Conservation (phyloP, 2,888 invertebrate species). For the Callimorpha dominula region DNA sequence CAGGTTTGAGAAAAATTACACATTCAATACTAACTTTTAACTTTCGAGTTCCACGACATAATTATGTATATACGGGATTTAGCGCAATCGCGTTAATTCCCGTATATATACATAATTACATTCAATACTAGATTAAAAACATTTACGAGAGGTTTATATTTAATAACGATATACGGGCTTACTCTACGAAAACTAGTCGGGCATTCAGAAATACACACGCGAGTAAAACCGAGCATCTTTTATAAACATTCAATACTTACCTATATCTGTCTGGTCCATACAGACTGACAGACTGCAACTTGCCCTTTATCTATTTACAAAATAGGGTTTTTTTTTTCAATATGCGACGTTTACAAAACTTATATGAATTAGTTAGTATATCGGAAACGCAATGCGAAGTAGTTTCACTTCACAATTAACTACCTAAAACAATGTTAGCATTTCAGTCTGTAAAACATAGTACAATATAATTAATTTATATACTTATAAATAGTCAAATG, state of each 20-base stretch:
- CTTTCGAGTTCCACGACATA: no score
- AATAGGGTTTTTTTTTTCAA: not conserved
- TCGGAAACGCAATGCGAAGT: conserved; percentile 15
- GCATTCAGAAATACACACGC: not conserved
- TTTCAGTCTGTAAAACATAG: conserved; percentile 71
- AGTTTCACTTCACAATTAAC: conserved; percentile 24
- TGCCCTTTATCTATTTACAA: not conserved
- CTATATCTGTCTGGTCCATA: not conserved
- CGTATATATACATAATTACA: no score
- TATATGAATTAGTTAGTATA: conserved; percentile 10
- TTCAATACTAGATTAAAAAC: no score
- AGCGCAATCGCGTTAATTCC: no score
- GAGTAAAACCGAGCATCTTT: not conserved
- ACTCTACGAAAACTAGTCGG: not conserved
- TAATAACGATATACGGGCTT: not conserved
- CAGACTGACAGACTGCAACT: not conserved
- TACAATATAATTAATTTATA: conserved; percentile 45
- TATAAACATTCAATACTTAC: not conserved
- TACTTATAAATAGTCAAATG: conserved; percentile 7
- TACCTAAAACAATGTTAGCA: conserved; percentile 58
- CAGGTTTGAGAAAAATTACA: conserved; percentile 45
- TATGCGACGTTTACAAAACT: not conserved
- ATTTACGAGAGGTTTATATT: no score
- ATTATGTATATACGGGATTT: no score
- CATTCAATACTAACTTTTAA: not conserved